Evolutionary conservation across 1,140 invertebrate species (phyloP).

Genomic region (Dryas iulia): DNA sequence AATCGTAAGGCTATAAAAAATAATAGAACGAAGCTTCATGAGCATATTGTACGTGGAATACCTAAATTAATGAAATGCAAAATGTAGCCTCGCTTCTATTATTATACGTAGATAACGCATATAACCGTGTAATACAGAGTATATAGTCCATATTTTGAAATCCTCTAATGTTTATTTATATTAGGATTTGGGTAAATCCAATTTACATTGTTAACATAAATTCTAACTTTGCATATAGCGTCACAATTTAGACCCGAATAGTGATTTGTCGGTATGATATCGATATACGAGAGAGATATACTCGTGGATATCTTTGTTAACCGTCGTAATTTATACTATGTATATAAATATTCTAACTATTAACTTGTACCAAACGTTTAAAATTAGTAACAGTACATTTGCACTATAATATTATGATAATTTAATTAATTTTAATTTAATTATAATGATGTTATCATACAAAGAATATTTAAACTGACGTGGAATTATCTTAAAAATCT

Average conservation of each 20-base stretch:
- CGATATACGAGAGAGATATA: too few species aligned
- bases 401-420: too few species aligned
- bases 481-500: too few species aligned
- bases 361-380: too few species aligned
- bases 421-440: too few species aligned
- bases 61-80: background rate
- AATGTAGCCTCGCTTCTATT: conserved; percentile 2
- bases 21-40: background rate
- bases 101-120: background rate
- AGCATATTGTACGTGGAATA: background rate
- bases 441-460: too few species aligned
- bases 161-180: conserved; percentile 35
- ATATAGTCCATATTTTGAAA: conserved; percentile 4
- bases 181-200: conserved; percentile 35
- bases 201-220: conserved; percentile 31
- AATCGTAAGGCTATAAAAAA: background rate
- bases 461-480: too few species aligned
- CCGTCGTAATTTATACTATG: too few species aligned
- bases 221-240: conserved; percentile 3
- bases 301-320: background rate
- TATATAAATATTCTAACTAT: too few species aligned
- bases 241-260: background rate
- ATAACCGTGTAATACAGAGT: background rate
- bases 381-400: too few species aligned
- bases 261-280: background rate